Conservation (phyloP, 1,140 invertebrate species). For the Berghia stephanieae region DNA sequence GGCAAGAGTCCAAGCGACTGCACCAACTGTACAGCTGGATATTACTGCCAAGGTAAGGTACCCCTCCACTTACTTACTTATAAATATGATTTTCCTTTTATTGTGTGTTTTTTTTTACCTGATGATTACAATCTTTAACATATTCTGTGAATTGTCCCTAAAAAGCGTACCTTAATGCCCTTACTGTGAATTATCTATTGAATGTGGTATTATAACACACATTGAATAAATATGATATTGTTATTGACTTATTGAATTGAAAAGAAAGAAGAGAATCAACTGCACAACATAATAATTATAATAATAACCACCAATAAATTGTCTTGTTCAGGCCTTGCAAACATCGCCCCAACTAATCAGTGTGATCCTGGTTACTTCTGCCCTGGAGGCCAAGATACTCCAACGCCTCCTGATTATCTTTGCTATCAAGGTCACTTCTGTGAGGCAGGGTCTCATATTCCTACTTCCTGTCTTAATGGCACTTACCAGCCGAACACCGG, state of each 20-base stretch:
- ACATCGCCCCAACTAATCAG: slow-evolving; percentile 42
- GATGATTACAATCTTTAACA: too few species aligned
- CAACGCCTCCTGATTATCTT: slow-evolving; percentile 50
- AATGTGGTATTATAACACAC: too few species aligned
- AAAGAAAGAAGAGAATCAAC: too few species aligned
- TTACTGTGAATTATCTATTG: too few species aligned
- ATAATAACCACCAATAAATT: too few species aligned
- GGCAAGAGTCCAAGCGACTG: slow-evolving; percentile 50
- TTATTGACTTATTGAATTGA: too few species aligned
- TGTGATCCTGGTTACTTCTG: slow-evolving; percentile 62
- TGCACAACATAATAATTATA: too few species aligned
- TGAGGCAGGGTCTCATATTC: slow-evolving; percentile 44
- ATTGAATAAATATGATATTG: too few species aligned
- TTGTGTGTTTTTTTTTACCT: too few species aligned
- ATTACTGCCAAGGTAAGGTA: slow-evolving; percentile 57
- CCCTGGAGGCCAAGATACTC: slow-evolving; percentile 55
- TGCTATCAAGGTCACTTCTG: slow-evolving; percentile 60
- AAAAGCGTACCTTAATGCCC: too few species aligned
- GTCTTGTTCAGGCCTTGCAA: slow-evolving; percentile 57
- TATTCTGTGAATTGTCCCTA: too few species aligned
- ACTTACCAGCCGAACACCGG: slow-evolving; percentile 56
- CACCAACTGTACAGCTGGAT: slow-evolving; percentile 59
- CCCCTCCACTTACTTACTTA: not conserved
- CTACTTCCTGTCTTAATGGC: slow-evolving; percentile 57
- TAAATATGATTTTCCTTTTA: not conserved